phyloP scores from a whole-genome alignment of 64 coral and sea anemone species.

The Dendrophyllia cribrosa region DNA sequence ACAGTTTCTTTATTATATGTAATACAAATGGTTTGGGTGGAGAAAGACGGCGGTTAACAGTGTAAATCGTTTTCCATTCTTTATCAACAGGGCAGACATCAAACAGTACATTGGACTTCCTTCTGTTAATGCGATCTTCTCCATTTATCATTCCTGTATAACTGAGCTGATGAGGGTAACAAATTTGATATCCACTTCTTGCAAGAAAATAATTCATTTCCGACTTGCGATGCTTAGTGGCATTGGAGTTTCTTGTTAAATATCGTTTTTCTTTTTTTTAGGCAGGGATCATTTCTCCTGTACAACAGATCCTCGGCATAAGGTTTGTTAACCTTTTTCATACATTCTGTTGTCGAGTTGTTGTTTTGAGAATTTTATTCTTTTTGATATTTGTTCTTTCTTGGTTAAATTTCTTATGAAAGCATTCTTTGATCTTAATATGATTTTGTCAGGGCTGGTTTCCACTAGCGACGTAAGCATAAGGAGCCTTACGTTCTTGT shows the following conservation, averaged over 20 bases:
- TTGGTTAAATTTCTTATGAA: not conserved
- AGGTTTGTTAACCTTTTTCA: constrained; percentile 37
- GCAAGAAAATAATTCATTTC: not conserved
- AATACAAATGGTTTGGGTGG: too few species aligned
- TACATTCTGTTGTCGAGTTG: not conserved
- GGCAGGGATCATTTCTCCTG: constrained; percentile 89
- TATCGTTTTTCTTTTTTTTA: constrained; percentile 11
- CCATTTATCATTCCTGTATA: constrained; percentile 98
- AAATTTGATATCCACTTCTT: not conserved
- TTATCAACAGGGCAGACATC: constrained; percentile 89
- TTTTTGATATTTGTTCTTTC: not conserved
- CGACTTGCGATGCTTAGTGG: not conserved
- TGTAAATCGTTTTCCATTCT: not conserved
- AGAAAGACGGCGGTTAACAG: too few species aligned
- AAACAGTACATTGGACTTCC: constrained; percentile 98
- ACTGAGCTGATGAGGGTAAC: constrained; percentile 97
- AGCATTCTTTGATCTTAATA: not conserved
- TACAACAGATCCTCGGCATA: constrained; percentile 85
- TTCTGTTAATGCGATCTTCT: constrained; percentile 89
- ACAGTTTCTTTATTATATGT: too few species aligned
- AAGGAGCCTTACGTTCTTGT: too few species aligned
- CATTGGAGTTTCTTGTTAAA: not conserved
- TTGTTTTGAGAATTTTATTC: too few species aligned
- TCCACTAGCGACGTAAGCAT: too few species aligned
- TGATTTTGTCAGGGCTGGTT: too few species aligned